phyloP scores from a whole-genome alignment of 1,140 invertebrate species.

The Trichonephila clavipes region DNA sequence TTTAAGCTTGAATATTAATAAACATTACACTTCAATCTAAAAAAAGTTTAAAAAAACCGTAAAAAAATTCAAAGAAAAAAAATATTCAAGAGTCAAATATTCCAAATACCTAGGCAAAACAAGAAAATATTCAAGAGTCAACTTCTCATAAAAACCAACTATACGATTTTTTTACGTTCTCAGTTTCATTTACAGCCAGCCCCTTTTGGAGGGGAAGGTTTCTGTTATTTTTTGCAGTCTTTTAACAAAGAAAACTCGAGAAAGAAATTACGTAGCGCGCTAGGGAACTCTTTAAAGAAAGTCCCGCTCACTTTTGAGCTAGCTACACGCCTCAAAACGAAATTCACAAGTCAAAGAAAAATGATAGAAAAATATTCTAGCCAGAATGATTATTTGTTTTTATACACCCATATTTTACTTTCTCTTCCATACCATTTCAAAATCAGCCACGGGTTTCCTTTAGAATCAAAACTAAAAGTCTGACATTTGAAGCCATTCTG shows the following conservation, averaged over 20 bases:
- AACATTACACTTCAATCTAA: no score
- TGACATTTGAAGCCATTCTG: no score
- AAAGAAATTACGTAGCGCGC: constrained; percentile 54
- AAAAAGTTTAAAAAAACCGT: no score
- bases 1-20: no score
- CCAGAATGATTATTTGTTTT: neutral
- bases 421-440: neutral
- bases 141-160: no score
- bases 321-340: neutral
- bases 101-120: no score
- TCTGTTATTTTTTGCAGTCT: constrained; percentile 47
- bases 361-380: neutral
- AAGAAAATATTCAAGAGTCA: no score
- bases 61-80: no score
- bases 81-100: no score
- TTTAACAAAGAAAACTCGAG: constrained; percentile 41
- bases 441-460: neutral
- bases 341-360: neutral
- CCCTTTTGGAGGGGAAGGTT: neutral
- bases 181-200: constrained; percentile 15
- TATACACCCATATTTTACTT: neutral
- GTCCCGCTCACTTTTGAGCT: constrained; percentile 47
- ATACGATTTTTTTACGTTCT: neutral
- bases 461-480: no score
- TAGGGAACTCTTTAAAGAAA: constrained; percentile 30